These are phyloP conservation scores for Seriola dumerili DNA, from an alignment of 2,113 vertebrate genomes.

Conservation along the genomic window DNA sequence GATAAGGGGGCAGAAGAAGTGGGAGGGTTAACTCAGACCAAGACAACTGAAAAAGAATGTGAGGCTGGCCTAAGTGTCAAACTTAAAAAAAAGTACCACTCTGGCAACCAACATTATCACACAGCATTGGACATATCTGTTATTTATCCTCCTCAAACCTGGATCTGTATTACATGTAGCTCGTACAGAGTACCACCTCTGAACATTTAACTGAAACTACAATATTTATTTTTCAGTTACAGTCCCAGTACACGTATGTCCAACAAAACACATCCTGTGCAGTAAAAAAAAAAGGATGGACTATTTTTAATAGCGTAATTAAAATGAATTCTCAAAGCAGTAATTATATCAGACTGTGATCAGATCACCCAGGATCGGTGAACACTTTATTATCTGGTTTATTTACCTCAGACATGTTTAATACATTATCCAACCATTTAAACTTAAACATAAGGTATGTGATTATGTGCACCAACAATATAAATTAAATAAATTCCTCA, in stretches of 20 bases:
- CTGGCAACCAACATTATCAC: neutral
- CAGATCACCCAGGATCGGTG: conserved; percentile 66
- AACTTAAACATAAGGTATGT: conserved; percentile 8
- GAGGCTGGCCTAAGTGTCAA: neutral
- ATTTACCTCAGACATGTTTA: neutral
- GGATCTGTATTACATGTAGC: neutral
- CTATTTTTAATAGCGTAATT: neutral
- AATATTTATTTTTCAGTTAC: neutral
- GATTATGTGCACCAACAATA: conserved; percentile 22
- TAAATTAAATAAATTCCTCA: conserved; percentile 28
- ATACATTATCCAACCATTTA: neutral
- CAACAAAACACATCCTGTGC: conserved; percentile 15
- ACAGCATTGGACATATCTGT: neutral
- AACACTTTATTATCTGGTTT: neutral
- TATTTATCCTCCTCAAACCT: neutral
- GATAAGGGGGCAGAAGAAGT: neutral
- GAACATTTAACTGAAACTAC: neutral
- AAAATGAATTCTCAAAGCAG: conserved; percentile 21
- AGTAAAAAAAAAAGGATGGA: neutral
- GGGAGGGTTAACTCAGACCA: neutral
- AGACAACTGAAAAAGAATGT: conserved; percentile 11
- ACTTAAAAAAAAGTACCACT: conserved; percentile 6
- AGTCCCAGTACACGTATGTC: neutral
- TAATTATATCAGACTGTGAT: neutral
- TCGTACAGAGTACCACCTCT: neutral